phyloP scores from a whole-genome alignment of 2,113 vertebrate genomes.

The Falco punctatus region DNA sequence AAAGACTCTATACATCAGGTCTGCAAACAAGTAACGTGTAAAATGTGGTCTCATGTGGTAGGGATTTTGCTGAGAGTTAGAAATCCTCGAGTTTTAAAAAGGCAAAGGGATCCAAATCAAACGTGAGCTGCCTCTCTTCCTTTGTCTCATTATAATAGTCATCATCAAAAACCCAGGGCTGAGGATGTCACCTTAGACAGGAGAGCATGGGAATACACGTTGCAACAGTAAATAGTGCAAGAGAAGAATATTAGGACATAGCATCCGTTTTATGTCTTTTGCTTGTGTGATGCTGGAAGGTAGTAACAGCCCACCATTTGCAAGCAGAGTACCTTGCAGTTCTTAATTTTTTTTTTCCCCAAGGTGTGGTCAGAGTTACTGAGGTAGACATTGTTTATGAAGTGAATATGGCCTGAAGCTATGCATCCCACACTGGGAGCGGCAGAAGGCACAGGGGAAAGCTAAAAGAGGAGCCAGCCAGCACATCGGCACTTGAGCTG shows the following conservation, averaged over 20 bases:
- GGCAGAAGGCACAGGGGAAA: not conserved
- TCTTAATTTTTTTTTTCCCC: not conserved
- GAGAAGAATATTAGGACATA: not conserved
- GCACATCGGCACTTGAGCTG: not conserved
- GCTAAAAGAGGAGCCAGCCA: not conserved
- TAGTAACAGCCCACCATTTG: not conserved
- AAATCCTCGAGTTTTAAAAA: conserved; percentile 40
- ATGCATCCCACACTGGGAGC: not conserved
- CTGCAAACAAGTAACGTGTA: not conserved
- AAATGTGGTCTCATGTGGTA: not conserved
- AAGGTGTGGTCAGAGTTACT: not conserved
- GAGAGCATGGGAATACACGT: not conserved
- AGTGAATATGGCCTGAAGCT: not conserved
- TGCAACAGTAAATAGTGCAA: not conserved
- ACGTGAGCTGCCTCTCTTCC: not conserved
- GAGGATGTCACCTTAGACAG: not conserved
- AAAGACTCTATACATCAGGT: not conserved
- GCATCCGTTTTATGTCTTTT: not conserved
- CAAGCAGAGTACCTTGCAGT: not conserved
- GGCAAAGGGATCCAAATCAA: not conserved
- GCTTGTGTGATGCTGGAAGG: not conserved
- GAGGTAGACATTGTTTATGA: fast-evolving
- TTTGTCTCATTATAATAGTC: not conserved
- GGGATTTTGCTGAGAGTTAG: conserved; percentile 15
- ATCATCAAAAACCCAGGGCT: not conserved